These are phyloP conservation scores for Brachionus sp. DNA, from an alignment of 1,140 invertebrate species.

Conservation along the genomic window DNA sequence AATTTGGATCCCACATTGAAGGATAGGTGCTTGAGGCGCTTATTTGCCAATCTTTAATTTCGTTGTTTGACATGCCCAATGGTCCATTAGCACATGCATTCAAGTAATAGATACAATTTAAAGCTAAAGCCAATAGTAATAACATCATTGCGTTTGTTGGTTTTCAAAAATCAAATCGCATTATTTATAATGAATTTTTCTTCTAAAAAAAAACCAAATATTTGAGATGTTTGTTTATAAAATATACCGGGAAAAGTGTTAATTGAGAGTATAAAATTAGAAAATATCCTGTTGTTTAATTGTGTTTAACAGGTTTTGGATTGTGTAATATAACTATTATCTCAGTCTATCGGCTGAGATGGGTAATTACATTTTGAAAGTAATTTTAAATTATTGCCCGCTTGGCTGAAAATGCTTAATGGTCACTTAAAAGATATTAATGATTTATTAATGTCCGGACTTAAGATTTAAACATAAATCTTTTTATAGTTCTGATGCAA, in stretches of 20 bases:
- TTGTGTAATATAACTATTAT: slow-evolving; percentile 17
- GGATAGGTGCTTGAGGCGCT: slow-evolving; percentile 62
- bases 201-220: slow-evolving; percentile 19
- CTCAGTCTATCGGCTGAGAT: not conserved
- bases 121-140: not conserved
- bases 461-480: not conserved
- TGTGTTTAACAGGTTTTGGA: slow-evolving; percentile 36
- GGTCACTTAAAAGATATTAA: slow-evolving; percentile 7
- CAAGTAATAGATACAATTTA: not conserved
- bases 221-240: slow-evolving; percentile 25
- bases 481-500: slow-evolving; percentile 13
- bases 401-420: not conserved
- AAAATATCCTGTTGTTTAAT: slow-evolving; percentile 40
- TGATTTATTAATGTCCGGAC: slow-evolving; percentile 34
- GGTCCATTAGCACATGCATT: slow-evolving; percentile 9
- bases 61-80: slow-evolving; percentile 27
- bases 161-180: not conserved
- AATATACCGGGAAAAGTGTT: slow-evolving; percentile 14
- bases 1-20: slow-evolving; percentile 60
- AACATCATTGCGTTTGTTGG: not conserved
- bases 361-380: not conserved
- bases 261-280: slow-evolving; percentile 3
- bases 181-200: not conserved
- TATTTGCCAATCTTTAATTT: slow-evolving; percentile 65
- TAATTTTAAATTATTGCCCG: slow-evolving; percentile 4